A percentile compares a stretch with the other conserved stretches of the same genome.
These are phyloP conservation scores for Pachycephus smyrnensis DNA, from an alignment of 2,888 invertebrate species.

Conservation along the genomic window DNA sequence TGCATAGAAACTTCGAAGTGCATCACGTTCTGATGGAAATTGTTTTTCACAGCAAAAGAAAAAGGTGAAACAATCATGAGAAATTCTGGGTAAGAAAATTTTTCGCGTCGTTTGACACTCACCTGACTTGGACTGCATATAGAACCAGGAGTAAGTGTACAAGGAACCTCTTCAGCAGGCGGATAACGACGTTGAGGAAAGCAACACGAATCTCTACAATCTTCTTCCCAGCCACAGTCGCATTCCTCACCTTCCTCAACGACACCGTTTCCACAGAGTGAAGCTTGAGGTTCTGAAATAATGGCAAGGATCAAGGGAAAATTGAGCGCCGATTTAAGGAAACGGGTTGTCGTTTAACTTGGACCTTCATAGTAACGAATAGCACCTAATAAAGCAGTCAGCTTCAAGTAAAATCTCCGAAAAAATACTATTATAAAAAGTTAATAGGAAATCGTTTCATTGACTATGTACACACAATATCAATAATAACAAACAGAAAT, in stretches of 20 bases:
- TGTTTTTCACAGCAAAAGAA: neutral
- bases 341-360: neutral
- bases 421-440: neutral
- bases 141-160: slow-evolving; percentile 84
- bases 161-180: slow-evolving; percentile 83
- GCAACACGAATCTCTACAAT: slow-evolving; percentile 94
- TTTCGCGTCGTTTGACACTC: slow-evolving; percentile 32
- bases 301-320: neutral
- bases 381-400: neutral
- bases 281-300: slow-evolving; percentile 84
- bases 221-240: slow-evolving; percentile 98
- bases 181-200: slow-evolving; percentile 88
- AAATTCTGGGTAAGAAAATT: neutral
- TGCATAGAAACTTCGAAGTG: too few relatives aligned
- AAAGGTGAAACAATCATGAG: neutral
- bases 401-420: neutral
- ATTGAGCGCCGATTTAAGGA: neutral
- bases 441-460: neutral
- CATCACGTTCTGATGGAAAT: neutral
- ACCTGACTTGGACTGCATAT: slow-evolving; percentile 87
- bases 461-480: neutral
- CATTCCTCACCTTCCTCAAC: slow-evolving; percentile 98
- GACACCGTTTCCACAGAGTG: slow-evolving; percentile 98
- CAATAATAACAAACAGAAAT: neutral
- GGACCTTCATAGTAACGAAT: neutral